A percentile compares a stretch with the other conserved stretches of the same genome.
Conservation (phyloP, 2,113 vertebrate species). For the Epinephelus fuscoguttatus region DNA sequence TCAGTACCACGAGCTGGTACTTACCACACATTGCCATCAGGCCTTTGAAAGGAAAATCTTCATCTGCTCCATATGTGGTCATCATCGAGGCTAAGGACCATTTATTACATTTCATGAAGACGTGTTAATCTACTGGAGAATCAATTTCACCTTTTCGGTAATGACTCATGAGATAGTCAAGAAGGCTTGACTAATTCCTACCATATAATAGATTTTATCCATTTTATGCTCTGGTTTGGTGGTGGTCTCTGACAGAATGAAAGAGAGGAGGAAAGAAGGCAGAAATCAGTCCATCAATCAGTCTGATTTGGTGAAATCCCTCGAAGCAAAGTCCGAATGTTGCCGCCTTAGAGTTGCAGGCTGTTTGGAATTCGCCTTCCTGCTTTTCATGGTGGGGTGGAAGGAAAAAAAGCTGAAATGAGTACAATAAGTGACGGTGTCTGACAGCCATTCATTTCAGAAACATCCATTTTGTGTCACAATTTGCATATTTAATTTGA, state of each 20-base stretch:
- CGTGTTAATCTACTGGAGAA: conserved; percentile 72
- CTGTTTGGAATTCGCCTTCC: conserved; percentile 33
- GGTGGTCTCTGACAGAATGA: conserved; percentile 34
- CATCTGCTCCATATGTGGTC: conserved; percentile 55
- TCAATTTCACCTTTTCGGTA: conserved; percentile 76
- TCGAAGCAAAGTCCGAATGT: not conserved
- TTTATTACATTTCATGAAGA: conserved; percentile 73
- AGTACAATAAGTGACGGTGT: conserved; percentile 21
- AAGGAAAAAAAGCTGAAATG: not conserved
- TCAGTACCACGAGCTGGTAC: conserved; percentile 46
- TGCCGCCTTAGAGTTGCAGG: not conserved
- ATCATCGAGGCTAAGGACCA: conserved; percentile 68
- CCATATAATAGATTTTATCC: conserved; percentile 72
- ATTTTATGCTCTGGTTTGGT: conserved; percentile 55
- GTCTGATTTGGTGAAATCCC: conserved; percentile 21
- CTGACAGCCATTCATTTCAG: conserved; percentile 42
- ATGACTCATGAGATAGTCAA: conserved; percentile 73
- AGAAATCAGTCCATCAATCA: conserved; percentile 27
- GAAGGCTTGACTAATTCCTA: conserved; percentile 75
- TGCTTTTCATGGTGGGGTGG: not conserved
- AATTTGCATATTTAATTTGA: conserved; percentile 61
- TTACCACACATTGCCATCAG: conserved; percentile 37
- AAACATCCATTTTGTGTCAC: conserved; percentile 48
- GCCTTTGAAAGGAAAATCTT: conserved; percentile 42
- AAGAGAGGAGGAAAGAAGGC: not conserved